These are phyloP conservation scores for Vombatus ursinus DNA, from an alignment of 2,113 vertebrate genomes.

Conservation along the genomic window DNA sequence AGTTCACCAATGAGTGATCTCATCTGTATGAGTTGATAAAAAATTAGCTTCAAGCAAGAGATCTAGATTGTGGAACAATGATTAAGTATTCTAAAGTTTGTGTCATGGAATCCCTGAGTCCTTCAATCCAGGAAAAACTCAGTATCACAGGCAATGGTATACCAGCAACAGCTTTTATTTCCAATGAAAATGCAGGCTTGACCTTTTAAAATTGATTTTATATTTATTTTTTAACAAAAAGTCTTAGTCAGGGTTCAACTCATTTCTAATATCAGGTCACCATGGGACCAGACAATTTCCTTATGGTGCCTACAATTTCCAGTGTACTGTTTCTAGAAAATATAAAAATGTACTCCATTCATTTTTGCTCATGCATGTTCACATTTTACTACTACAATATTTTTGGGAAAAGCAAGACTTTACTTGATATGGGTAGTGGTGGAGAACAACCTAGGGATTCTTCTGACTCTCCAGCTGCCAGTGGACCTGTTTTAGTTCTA, in stretches of 20 bases:
- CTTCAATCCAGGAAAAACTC: not conserved
- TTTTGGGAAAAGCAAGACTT: not conserved
- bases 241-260: not conserved
- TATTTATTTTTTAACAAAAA: not conserved
- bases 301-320: not conserved
- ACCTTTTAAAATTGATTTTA: not conserved
- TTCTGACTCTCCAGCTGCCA: not conserved
- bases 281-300: not conserved
- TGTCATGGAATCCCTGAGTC: not conserved
- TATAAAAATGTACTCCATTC: not conserved
- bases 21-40: not conserved
- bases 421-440: not conserved
- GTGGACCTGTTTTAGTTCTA: not conserved
- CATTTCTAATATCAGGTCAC: not conserved
- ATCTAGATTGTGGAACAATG: not conserved
- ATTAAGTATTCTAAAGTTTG: not conserved
- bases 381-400: not conserved
- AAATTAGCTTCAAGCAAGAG: not conserved
- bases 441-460: not conserved
- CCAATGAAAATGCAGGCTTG: not conserved
- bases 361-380: not conserved
- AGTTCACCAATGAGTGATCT: not conserved
- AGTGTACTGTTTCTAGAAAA: not conserved
- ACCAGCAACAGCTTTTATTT: not conserved
- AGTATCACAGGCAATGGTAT: not conserved